Evolutionary conservation across 92 coral and sea anemone species (phyloP).

Genomic region (Montipora capitata): DNA sequence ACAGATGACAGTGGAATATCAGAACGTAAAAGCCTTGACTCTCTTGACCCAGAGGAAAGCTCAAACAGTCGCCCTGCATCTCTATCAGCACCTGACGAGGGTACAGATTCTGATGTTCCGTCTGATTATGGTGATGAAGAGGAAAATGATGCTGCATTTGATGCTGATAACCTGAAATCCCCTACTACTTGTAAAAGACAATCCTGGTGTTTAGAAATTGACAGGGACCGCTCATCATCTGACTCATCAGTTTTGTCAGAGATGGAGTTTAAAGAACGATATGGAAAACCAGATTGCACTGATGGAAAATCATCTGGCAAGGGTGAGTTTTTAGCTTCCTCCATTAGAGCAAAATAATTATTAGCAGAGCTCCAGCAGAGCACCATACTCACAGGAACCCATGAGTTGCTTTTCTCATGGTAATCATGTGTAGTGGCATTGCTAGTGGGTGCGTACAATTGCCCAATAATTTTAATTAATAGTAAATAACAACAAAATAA

Average conservation of each 20-base stretch:
- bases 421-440: no score
- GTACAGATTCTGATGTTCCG: constrained; percentile 82
- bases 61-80: constrained; percentile 57
- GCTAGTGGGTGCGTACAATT: no score
- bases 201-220: constrained; percentile 65
- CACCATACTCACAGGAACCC: no score
- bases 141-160: constrained; percentile 37
- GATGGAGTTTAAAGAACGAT: constrained; percentile 68
- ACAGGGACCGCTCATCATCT: constrained; percentile 83
- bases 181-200: constrained; percentile 19
- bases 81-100: constrained; percentile 76
- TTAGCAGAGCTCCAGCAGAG: no score
- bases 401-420: no score
- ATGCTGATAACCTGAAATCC: constrained; percentile 9
- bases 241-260: constrained; percentile 94
- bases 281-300: constrained; percentile 8
- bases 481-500: no score
- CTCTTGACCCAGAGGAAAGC: constrained; percentile 59
- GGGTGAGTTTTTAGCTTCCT: constrained; percentile 7
- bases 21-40: constrained; percentile 80
- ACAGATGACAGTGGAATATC: constrained; percentile 84
- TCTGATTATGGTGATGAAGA: constrained; percentile 90
- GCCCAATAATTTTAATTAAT: no score
- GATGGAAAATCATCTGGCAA: constrained; percentile 16
- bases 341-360: no score